Base-by-base conservation (phyloP, 23 tunicate species). In the Diplosoma virens region DNA sequence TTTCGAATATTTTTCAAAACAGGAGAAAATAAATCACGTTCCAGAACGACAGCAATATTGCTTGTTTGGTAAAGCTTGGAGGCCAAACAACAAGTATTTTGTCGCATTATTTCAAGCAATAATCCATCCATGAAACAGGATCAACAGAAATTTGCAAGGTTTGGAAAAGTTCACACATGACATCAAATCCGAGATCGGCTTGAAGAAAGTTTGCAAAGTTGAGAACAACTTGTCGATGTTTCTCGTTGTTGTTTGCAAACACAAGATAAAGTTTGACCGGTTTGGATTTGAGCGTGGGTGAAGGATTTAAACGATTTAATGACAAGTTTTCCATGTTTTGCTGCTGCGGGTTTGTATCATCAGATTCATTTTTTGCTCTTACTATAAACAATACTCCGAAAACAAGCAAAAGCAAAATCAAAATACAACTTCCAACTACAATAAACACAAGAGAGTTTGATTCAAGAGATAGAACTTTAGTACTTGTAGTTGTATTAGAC, bases 121-220 rank as follows among this genome's bases (percentile, higher is more conserved):
- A 59, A 37, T 71, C 79, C 79, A 81, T 72, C 86, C 86, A 81
- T 1, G 53, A 23, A 32, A 31, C 11, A 28, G 73, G 72, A 35
- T 81, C 79, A 7, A 31, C 50, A 22, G 58, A 59, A 1, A 59
- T 41, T 3, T 50, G 59, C 1, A 71, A 28, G 14, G 32, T 37
- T 58, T 72, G 67, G 33, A 72, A 72, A 9, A 71, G 59, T 46
- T 81, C 86, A 25, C 67, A 71, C 31, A 59, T 32, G 3, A 87
- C 95, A 26, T 67, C 64, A 46, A 87, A 84, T 6, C 87, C 95
- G 2, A 87, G 67, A 69, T 87, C 95, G 16, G 55, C 58, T 26
- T 81, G 74, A 20, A 87, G 81, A 69, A 75, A 87, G 5, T 75
- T 53, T 20, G 76, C 79, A 76, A 87, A 87, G 46, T 78, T 48